phyloP scores from a whole-genome alignment of 2,888 invertebrate genomes.

The Luffia ferchaultella region DNA sequence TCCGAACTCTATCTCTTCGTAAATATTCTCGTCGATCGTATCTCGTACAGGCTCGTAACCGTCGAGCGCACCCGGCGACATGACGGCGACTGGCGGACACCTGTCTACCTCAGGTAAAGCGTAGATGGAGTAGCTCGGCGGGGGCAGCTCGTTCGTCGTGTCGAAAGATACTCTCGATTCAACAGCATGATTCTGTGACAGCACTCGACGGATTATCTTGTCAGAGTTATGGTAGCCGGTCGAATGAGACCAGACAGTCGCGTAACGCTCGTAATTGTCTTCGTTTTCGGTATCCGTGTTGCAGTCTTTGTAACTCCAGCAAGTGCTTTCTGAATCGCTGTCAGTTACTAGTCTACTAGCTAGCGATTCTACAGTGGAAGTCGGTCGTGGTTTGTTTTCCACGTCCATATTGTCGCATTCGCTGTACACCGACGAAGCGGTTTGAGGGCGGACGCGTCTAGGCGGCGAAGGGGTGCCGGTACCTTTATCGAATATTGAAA shows the following conservation, averaged over 20 bases:
- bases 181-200: slow-evolving; percentile 43
- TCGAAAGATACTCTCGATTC: slow-evolving; percentile 48
- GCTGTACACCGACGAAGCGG: slow-evolving; percentile 26
- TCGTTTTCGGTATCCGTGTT: slow-evolving; percentile 29
- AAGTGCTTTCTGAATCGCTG: slow-evolving; percentile 51
- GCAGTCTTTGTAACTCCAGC: slow-evolving; percentile 58
- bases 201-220: slow-evolving; percentile 37
- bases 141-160: slow-evolving; percentile 42
- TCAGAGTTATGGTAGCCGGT: slow-evolving; percentile 56
- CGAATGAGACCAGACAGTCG: slow-evolving; percentile 51
- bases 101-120: slow-evolving; percentile 50
- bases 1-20: slow-evolving; percentile 55
- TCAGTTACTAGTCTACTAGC: slow-evolving; percentile 25
- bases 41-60: slow-evolving; percentile 56
- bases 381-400: slow-evolving; percentile 14
- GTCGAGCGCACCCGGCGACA: slow-evolving; percentile 45
- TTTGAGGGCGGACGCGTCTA: slow-evolving; percentile 31
- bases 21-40: slow-evolving; percentile 54
- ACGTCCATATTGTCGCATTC: slow-evolving; percentile 29
- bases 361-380: slow-evolving; percentile 15
- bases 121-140: slow-evolving; percentile 43
- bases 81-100: slow-evolving; percentile 38
- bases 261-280: slow-evolving; percentile 36
- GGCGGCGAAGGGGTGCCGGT: slow-evolving; percentile 34
- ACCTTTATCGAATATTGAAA: slow-evolving; percentile 26